Evolutionary conservation across 1,140 invertebrate species (phyloP), one percentile per base, ranked within the genome.

Genomic region (Orius insidiosus): DNA sequence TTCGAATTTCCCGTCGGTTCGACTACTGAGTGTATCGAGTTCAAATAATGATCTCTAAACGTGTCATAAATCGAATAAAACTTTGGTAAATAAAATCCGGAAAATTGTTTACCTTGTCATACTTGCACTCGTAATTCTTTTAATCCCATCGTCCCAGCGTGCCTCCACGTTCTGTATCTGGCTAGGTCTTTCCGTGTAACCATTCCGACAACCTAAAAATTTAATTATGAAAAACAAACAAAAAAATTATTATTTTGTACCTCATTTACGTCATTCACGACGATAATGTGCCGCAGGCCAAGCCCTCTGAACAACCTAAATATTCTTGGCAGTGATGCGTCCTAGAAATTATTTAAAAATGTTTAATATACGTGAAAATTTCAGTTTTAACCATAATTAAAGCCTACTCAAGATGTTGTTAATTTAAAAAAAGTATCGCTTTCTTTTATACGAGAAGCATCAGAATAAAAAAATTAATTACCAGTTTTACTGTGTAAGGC

Each of bases 101-200:
- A 39, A 47, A 39, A 10, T 14, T 16, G 11, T n/a, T 43, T 38
- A 55, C 54, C 54, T 55, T 55, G 54, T 55, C 54, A 55, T 53
- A 55, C 52, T 53, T 52, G 62, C 42, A 85, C 72, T 19, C 75
- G 60, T 51, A 85, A 63, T 62, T 85, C 80, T 55, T 83, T 76
- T 50, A 86, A 68, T 11, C 78, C 77, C 73, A 85, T 83, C 55
- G 70, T 68, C 32, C 80, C 79, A 53, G 67, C 63, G 56, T 83
- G 78, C 52, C 70, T 71, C 76, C 79, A 82, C 10, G 82, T 74
- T 50, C 80, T 64, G 56, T 79, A 84, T 49, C 85, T 68, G 0
- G 87, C 88, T 16, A 96, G 72, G 65, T 96, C 89, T 68, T 94
- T 95, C 39, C 92, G 68, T 1, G 92, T 95, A 45, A 97, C 83